A percentile compares a stretch with the other conserved stretches of the same genome.
These are phyloP conservation scores for Pangasius larnaudii DNA, from an alignment of 2,797 vertebrate species.

Conservation along the genomic window DNA sequence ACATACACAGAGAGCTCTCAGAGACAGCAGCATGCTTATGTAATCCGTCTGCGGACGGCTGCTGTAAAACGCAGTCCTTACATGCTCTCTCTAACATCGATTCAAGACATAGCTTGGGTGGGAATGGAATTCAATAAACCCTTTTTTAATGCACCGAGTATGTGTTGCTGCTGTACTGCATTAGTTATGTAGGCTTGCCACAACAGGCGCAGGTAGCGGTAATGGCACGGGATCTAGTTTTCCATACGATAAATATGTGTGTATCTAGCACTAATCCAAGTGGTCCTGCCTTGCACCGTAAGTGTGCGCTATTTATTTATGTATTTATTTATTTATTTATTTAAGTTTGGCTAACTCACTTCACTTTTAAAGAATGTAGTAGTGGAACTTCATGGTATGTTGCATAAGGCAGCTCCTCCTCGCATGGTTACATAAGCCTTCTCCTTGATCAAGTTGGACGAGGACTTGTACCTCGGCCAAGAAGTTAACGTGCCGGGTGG, in stretches of 20 bases:
- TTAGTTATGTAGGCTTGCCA: slow-evolving; percentile 21
- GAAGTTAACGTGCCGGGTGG: not conserved
- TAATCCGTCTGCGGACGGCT: slow-evolving; percentile 29
- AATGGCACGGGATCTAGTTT: not conserved
- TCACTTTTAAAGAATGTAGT: slow-evolving; percentile 13
- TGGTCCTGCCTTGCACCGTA: not conserved
- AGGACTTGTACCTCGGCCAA: slow-evolving; percentile 3
- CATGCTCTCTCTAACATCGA: slow-evolving; percentile 8
- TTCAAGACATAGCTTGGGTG: not conserved
- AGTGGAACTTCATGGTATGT: slow-evolving; percentile 17
- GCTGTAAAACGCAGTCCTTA: slow-evolving; percentile 26
- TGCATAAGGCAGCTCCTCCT: slow-evolving; percentile 7
- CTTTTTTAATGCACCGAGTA: not conserved
- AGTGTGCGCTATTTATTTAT: not conserved
- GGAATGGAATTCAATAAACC: not conserved
- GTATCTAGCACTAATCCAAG: not conserved
- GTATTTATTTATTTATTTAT: not conserved
- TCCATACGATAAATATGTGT: not conserved
- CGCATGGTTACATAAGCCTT: not conserved
- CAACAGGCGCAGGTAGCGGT: slow-evolving; percentile 12
- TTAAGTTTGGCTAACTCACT: not conserved
- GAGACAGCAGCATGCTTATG: slow-evolving; percentile 36
- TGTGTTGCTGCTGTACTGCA: not conserved
- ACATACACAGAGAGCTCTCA: not conserved
- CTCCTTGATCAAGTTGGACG: not conserved